Evolutionary conservation across 2,797 vertebrate genomes (phyloP).

Genomic region (Chelon labrosus): DNA sequence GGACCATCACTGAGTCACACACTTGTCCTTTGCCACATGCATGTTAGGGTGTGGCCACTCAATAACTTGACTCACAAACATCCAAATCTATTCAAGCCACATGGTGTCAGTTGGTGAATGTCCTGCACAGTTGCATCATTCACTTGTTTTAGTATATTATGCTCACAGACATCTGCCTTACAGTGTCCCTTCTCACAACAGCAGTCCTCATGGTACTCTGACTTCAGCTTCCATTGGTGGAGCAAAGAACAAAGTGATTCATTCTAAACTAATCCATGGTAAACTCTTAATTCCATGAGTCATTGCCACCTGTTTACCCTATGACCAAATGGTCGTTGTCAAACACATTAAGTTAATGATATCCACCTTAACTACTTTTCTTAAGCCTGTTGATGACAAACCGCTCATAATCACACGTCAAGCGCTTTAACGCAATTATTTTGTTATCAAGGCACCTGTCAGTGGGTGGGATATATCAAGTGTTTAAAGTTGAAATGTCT

Average conservation of each 20-base stretch:
- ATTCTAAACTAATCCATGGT: constrained; percentile 3
- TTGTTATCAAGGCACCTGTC: too few relatives aligned
- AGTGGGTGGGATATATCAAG: too few relatives aligned
- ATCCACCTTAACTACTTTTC: too few relatives aligned
- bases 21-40: constrained; percentile 52
- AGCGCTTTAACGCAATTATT: too few relatives aligned
- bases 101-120: constrained; percentile 24
- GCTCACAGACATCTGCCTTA: constrained; percentile 29
- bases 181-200: constrained; percentile 7
- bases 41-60: constrained; percentile 57
- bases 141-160: constrained; percentile 35
- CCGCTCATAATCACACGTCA: too few relatives aligned
- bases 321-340: constrained; percentile 1
- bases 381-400: too few relatives aligned
- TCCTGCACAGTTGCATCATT: constrained; percentile 21
- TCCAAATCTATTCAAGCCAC: constrained; percentile 44
- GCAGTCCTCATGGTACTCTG: constrained; percentile 6
- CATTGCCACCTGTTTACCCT: constrained; percentile 24
- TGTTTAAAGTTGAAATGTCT: too few relatives aligned
- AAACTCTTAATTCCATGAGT: constrained; percentile 7
- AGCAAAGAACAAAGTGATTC: constrained; percentile 14
- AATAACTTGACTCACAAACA: constrained; percentile 50
- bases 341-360: not conserved
- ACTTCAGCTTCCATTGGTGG: constrained; percentile 15
- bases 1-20: constrained; percentile 66